Percentiles rank a stretch among this genome's conserved stretches.
phyloP scores from a whole-genome alignment of 2,797 vertebrate species.

The Microctenopoma steveboyesi region DNA sequence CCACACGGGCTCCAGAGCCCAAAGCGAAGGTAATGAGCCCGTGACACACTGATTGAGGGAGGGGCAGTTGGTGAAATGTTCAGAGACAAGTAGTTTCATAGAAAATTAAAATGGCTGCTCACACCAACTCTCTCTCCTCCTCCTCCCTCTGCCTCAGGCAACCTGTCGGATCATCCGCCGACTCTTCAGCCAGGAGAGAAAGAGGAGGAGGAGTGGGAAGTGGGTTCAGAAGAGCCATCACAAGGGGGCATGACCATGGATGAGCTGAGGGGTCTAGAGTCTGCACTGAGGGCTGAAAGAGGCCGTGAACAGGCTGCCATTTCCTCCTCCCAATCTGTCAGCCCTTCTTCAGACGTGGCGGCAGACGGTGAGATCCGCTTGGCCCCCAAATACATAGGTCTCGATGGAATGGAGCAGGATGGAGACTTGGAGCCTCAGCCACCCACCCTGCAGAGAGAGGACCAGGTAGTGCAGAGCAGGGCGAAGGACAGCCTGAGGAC shows the following conservation, averaged over 20 bases:
- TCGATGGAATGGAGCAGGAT: constrained; percentile 85
- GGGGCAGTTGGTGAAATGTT: constrained; percentile 26
- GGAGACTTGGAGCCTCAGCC: constrained; percentile 69
- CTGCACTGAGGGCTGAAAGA: constrained; percentile 78
- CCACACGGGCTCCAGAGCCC: constrained; percentile 60
- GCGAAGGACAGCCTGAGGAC: constrained; percentile 63
- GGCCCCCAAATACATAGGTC: constrained; percentile 83
- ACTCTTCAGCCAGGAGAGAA: constrained; percentile 58
- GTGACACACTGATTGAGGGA: constrained; percentile 23
- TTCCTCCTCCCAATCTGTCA: constrained; percentile 39
- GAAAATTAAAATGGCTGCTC: constrained; percentile 24
- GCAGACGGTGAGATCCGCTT: constrained; percentile 52
- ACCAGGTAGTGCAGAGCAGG: constrained; percentile 51
- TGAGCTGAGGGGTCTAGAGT: constrained; percentile 82
- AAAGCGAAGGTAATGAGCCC: constrained; percentile 73
- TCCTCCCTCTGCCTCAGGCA: constrained; percentile 43
- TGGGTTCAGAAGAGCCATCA: constrained; percentile 64
- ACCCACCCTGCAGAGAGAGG: constrained; percentile 70
- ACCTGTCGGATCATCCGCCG: constrained; percentile 62
- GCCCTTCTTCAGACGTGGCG: constrained; percentile 35
- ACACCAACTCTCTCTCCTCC: neutral
- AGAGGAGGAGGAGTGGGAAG: constrained; percentile 74
- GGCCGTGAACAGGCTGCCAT: constrained; percentile 72
- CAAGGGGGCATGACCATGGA: constrained; percentile 78
- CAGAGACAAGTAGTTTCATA: constrained; percentile 22